Conservation (phyloP, 1,140 invertebrate species). For the Kradibia gibbosae region DNA sequence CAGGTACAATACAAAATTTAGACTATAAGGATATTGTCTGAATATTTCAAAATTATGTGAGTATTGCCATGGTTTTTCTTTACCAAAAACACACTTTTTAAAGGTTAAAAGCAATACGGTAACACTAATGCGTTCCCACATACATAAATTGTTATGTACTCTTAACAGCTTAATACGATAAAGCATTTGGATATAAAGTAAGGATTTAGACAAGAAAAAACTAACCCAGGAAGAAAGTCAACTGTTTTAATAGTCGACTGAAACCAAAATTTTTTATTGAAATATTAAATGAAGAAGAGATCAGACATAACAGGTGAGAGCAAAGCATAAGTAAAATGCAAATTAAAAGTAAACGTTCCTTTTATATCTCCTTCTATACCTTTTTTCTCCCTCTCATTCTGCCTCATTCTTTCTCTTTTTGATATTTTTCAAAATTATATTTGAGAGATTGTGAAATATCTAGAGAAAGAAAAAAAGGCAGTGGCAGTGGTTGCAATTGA, state of each 20-base stretch:
- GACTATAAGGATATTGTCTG: too few species aligned
- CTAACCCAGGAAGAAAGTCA: neutral
- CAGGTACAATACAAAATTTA: too few species aligned
- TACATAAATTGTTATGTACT: neutral
- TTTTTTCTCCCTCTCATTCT: neutral
- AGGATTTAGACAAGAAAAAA: neutral
- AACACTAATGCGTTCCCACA: neutral
- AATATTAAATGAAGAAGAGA: neutral
- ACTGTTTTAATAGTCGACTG: neutral
- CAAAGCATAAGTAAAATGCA: neutral
- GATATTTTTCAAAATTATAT: neutral
- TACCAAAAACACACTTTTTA: too few species aligned
- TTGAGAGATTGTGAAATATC: neutral
- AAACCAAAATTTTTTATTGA: neutral
- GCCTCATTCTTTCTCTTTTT: neutral
- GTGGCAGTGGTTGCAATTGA: neutral
- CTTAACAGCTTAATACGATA: neutral
- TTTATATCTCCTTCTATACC: neutral
- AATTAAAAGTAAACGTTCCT: neutral
- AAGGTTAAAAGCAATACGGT: neutral
- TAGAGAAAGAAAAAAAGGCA: constrained; percentile 1
- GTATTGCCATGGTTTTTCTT: too few species aligned
- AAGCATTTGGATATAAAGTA: neutral
- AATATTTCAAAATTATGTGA: too few species aligned
- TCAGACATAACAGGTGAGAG: neutral